phyloP scores from a whole-genome alignment of 2,888 invertebrate genomes.

The Asteroscopus sphinx region DNA sequence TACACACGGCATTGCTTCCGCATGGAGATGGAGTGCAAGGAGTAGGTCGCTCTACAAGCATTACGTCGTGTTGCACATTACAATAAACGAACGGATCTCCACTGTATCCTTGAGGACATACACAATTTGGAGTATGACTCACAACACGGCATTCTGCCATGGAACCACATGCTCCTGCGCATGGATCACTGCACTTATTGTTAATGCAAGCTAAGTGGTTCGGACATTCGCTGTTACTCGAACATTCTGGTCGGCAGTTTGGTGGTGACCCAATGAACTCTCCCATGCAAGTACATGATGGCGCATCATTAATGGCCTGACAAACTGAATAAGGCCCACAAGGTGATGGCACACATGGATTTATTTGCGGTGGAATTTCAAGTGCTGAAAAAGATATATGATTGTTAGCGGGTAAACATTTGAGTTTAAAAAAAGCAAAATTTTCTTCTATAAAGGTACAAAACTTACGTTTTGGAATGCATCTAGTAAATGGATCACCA shows the following conservation, averaged over 20 bases:
- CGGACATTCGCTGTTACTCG: constrained; percentile 92
- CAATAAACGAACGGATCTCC: constrained; percentile 93
- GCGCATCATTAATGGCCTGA: constrained; percentile 89
- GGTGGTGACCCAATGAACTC: constrained; percentile 92
- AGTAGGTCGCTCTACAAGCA: constrained; percentile 79
- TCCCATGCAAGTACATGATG: constrained; percentile 92
- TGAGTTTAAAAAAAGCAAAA: too few species aligned
- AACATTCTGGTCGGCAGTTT: constrained; percentile 93
- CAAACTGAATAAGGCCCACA: constrained; percentile 92
- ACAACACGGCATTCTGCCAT: constrained; percentile 93
- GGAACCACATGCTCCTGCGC: constrained; percentile 92
- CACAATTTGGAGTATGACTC: constrained; percentile 92
- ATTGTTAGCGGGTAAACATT: not conserved
- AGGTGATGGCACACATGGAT: constrained; percentile 92
- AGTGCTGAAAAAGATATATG: constrained; percentile 66
- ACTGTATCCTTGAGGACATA: constrained; percentile 91
- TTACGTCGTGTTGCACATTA: constrained; percentile 74
- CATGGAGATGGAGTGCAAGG: constrained; percentile 93
- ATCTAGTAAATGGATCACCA: constrained; percentile 94
- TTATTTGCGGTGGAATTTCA: constrained; percentile 77
- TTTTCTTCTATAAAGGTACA: too few species aligned
- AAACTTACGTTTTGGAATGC: constrained; percentile 91
- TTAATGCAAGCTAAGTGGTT: constrained; percentile 92
- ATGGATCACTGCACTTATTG: constrained; percentile 93
- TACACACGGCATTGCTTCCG: constrained; percentile 93